Percentiles rank a stretch among this genome's conserved stretches.
These are phyloP conservation scores for Mastacembelus armatus DNA, from an alignment of 2,797 vertebrate genomes.

Conservation along the genomic window DNA sequence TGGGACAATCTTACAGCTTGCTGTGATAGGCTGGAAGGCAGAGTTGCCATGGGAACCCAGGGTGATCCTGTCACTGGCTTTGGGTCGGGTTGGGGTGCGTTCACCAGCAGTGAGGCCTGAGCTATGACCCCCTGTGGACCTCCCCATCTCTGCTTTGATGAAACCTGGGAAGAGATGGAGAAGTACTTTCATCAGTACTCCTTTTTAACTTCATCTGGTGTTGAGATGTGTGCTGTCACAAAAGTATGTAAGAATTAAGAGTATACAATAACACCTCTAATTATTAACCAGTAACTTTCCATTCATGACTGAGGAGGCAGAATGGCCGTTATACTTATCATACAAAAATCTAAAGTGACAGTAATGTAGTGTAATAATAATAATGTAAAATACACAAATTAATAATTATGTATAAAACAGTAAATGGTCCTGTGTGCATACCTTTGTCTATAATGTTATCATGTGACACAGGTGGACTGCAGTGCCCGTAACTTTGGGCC, in stretches of 20 bases:
- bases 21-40: conserved; percentile 97
- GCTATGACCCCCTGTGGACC: conserved; percentile 82
- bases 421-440: conserved; percentile 61
- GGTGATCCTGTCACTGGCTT: conserved; percentile 88
- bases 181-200: neutral
- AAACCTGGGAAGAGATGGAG: conserved; percentile 76
- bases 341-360: too few species aligned
- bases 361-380: too few species aligned
- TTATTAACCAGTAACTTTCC: too few species aligned
- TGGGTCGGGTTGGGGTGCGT: conserved; percentile 90
- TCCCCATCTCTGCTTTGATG: conserved; percentile 85
- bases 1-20: conserved; percentile 97
- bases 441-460: conserved; percentile 90
- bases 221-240: neutral
- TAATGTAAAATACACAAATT: neutral
- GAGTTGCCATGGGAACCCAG: conserved; percentile 96
- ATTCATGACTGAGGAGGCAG: too few species aligned
- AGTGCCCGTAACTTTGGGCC: conserved; percentile 75
- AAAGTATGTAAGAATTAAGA: neutral
- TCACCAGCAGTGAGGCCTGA: conserved; percentile 81
- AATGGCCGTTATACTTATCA: too few species aligned
- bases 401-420: neutral
- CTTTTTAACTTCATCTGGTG: conserved; percentile 6
- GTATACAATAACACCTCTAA: too few species aligned
- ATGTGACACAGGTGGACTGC: conserved; percentile 85